Evolutionary conservation across 2,888 invertebrate species (phyloP).

Genomic region (Pachycephus smyrnensis): DNA sequence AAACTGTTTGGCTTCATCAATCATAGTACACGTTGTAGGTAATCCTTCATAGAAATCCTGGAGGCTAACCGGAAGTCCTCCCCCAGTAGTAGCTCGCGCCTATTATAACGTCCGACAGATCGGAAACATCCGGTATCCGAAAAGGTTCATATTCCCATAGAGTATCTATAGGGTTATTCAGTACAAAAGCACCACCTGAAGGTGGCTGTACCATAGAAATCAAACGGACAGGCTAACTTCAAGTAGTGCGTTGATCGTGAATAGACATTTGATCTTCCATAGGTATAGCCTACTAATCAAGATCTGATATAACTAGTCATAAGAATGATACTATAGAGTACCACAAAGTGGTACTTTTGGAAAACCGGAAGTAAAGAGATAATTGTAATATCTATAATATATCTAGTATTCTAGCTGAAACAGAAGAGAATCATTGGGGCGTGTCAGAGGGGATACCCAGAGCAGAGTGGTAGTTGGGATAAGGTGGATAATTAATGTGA

Average conservation of each 20-base stretch:
- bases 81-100: neutral
- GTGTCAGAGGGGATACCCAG: neutral
- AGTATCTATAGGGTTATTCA: neutral
- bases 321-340: neutral
- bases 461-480: slow-evolving; percentile 27
- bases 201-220: neutral
- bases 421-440: neutral
- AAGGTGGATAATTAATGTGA: slow-evolving; percentile 49
- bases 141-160: neutral
- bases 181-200: neutral
- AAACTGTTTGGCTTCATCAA: neutral
- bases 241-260: neutral
- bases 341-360: neutral
- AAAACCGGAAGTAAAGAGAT: neutral
- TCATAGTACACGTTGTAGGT: neutral
- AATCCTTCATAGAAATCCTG: neutral
- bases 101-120: neutral
- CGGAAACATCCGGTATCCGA: neutral
- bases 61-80: neutral
- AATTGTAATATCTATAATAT: neutral
- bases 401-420: neutral
- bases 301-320: neutral
- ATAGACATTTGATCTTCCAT: neutral
- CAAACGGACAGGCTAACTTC: neutral
- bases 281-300: neutral